These are phyloP conservation scores for Prolemur simus DNA, from an alignment of 2,113 vertebrate species.

Conservation along the genomic window DNA sequence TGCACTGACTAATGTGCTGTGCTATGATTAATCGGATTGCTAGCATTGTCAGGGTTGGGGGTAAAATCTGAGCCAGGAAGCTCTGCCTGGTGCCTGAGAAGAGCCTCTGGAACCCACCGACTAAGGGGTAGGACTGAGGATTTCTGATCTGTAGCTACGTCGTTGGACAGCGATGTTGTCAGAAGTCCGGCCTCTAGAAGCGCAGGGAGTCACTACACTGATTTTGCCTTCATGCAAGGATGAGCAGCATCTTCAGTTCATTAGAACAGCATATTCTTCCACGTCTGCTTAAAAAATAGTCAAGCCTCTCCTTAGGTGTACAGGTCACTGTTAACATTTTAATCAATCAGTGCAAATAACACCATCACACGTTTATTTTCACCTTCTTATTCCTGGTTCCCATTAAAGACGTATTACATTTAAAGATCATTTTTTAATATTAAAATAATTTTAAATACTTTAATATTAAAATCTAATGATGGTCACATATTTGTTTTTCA, in stretches of 20 bases:
- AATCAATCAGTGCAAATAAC: background rate
- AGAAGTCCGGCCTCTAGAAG: background rate
- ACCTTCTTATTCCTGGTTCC: background rate
- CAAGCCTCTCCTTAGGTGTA: background rate
- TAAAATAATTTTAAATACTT: background rate
- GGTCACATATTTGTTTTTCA: background rate
- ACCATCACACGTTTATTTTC: background rate
- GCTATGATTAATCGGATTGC: background rate
- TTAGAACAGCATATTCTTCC: background rate
- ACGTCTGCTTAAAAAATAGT: background rate
- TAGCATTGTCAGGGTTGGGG: background rate
- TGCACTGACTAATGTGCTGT: slow-evolving; percentile 23
- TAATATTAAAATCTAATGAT: background rate
- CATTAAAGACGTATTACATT: background rate
- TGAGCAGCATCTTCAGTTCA: background rate
- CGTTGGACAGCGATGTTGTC: background rate
- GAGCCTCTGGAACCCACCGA: background rate
- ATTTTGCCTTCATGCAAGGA: background rate
- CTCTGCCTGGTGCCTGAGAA: background rate
- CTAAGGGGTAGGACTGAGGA: background rate
- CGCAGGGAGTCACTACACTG: background rate
- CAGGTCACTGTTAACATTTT: background rate
- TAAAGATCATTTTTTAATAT: slow-evolving; percentile 31
- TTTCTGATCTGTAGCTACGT: background rate
- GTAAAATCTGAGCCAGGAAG: background rate